Conservation (phyloP, 2,888 invertebrate species). For the Epinotia ramella region DNA sequence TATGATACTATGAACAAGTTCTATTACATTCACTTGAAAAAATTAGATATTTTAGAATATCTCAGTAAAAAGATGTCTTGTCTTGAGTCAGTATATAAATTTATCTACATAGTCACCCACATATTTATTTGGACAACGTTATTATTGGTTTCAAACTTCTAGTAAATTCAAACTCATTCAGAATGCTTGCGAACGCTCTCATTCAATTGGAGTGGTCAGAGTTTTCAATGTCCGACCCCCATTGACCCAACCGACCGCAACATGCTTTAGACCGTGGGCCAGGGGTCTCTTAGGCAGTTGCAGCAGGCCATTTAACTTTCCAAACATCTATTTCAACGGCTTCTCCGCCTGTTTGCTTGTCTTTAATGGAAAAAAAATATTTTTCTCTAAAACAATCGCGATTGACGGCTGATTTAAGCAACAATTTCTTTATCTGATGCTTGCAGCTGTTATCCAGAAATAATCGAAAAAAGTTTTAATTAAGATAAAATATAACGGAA, state of each 20-base stretch:
- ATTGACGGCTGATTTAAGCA: neutral
- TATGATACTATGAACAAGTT: too few relatives aligned
- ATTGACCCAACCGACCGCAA: neutral
- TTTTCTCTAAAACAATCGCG: neutral
- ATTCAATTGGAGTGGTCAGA: slow-evolving; percentile 1
- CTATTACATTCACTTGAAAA: too few relatives aligned
- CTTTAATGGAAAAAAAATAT: neutral
- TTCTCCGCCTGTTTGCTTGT: neutral
- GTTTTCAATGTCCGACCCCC: neutral
- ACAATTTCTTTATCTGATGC: slow-evolving; percentile 6
- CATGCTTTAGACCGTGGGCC: neutral
- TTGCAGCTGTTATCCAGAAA: neutral
- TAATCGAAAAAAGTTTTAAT: slow-evolving; percentile 33
- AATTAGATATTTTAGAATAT: too few relatives aligned
- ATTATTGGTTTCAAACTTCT: neutral
- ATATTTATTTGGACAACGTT: neutral
- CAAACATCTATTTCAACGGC: neutral
- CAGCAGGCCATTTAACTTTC: neutral
- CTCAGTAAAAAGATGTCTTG: too few relatives aligned
- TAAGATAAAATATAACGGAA: slow-evolving; percentile 26
- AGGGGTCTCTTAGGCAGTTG: slow-evolving; percentile 6
- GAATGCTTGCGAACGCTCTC: neutral
- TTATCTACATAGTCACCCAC: neutral
- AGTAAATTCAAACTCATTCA: neutral
- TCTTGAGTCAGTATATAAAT: neutral